These are phyloP conservation scores for Orestias chungarensis DNA, from an alignment of 2,797 vertebrate species.

Conservation along the genomic window DNA sequence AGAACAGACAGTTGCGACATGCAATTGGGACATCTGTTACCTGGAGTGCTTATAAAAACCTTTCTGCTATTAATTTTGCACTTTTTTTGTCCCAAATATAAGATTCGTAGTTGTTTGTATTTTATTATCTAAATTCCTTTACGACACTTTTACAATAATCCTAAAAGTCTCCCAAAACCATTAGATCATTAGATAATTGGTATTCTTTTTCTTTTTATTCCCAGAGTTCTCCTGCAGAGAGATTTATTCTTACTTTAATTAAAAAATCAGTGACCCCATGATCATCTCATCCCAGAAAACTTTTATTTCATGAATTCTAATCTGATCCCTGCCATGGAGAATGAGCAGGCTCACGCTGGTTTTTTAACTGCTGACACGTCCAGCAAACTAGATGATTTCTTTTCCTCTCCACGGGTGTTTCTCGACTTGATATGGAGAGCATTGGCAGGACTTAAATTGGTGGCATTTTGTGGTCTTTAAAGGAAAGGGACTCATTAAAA, in stretches of 20 bases:
- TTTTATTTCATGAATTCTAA: slow-evolving; percentile 95
- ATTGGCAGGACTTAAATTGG: slow-evolving; percentile 99
- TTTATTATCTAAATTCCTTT: not conserved
- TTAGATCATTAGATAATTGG: not conserved
- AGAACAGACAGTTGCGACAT: too few species aligned
- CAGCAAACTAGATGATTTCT: slow-evolving; percentile 86
- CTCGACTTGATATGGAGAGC: slow-evolving; percentile 91
- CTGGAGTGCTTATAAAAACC: too few species aligned
- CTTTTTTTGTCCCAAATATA: slow-evolving; percentile 8
- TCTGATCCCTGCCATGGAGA: slow-evolving; percentile 89
- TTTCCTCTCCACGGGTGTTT: slow-evolving; percentile 88
- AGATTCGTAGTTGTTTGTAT: not conserved
- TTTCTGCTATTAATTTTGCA: not conserved
- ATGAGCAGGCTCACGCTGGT: slow-evolving; percentile 90
- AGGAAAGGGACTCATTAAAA: slow-evolving; percentile 97
- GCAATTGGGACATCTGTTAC: too few species aligned
- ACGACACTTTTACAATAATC: slow-evolving; percentile 8
- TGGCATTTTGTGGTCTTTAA: slow-evolving; percentile 95
- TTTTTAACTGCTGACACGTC: slow-evolving; percentile 93
- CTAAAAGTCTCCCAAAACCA: not conserved
- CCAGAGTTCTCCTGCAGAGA: slow-evolving; percentile 11
- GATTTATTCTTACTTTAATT: slow-evolving; percentile 87
- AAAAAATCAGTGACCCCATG: slow-evolving; percentile 89
- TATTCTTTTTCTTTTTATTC: slow-evolving; percentile 3
- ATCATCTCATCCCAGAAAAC: slow-evolving; percentile 89